Conservation (phyloP, 2,888 invertebrate genomes). For the Horisme vitalbata region DNA sequence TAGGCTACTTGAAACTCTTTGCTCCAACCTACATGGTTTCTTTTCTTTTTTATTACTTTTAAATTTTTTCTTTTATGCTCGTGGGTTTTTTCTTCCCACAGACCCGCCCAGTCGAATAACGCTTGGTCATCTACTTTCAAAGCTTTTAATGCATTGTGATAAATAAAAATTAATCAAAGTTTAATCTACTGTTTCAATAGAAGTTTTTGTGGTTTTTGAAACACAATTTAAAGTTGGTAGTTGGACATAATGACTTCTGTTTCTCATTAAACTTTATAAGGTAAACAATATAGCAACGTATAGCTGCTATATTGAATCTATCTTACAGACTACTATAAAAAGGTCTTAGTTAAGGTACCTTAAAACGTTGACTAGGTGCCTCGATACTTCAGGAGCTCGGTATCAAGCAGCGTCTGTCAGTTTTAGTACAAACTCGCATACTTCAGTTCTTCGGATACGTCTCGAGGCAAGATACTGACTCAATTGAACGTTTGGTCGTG, state of each 20-base stretch:
- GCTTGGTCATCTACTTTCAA: slow-evolving; percentile 63
- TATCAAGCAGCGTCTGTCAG: no score
- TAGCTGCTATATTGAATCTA: no score
- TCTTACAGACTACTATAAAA: no score
- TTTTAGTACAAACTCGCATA: no score
- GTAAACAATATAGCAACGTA: no score
- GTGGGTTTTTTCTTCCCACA: slow-evolving; percentile 31
- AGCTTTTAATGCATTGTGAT: slow-evolving; percentile 46
- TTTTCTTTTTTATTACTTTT: slow-evolving; percentile 42
- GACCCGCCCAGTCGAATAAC: slow-evolving; percentile 55
- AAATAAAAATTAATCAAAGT: slow-evolving; percentile 75
- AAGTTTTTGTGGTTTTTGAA: slow-evolving; percentile 42
- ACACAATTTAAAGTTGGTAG: slow-evolving; percentile 29
- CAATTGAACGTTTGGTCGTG: no score
- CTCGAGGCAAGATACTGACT: no score
- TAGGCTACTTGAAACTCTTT: slow-evolving; percentile 47
- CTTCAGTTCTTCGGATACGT: no score
- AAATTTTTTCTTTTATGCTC: slow-evolving; percentile 24
- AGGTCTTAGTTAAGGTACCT: no score
- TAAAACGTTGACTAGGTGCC: no score
- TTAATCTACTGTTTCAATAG: slow-evolving; percentile 75
- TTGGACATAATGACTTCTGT: slow-evolving; percentile 29
- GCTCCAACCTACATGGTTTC: slow-evolving; percentile 50
- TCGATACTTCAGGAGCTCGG: no score
- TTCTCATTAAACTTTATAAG: slow-evolving; percentile 26